Base-by-base conservation (phyloP, 2,888 invertebrate species). In the Sesia bembeciformis region DNA sequence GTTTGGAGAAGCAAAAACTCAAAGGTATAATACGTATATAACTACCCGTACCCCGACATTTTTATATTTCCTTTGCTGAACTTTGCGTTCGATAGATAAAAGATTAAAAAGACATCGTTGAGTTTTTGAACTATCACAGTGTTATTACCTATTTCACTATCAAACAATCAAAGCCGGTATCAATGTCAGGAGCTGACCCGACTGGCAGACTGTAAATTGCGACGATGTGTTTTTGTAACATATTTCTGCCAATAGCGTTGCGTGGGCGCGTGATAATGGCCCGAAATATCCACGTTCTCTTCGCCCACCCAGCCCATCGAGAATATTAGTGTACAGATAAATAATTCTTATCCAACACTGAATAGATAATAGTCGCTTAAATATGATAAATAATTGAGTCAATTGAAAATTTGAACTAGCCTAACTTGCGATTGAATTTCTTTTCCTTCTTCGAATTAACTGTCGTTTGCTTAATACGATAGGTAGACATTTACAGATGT, bases 231-330 rank as follows among this genome's bases (percentile, higher is more conserved):
- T 84, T 84, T 80, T 71, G 76, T 78, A 78, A 78, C 71, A 80
- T 78, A 79, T 83, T 84, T 83, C 80, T 81, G 81, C 81, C 79
- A 81, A 83, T 82, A 78, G 76, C 76, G 67, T 56, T 62, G 74
- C 78, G 84, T 84, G 78, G 84, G 84, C 67, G 84, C 78, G 72
- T 76, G 81, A 83, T 82, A 82, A 84, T 80, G 72, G 71, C 75
- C 77, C 78, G 68, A 84, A 87, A 86, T 85, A 86, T 79, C 74
- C 73, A 78, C 81, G 81, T 72, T 81, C 76, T 75, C 66, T 59
- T 65, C 84, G 76, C 86, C 84, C 81, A 81, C 83, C 66, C 68
- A 60, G 64, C 64, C 72, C 68, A 79, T 79, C 74, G 66, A 78
- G 74, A 80, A 81, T 78, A 80, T 81, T 78, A 74, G 70, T 70